Base-by-base conservation (phyloP, 2,797 vertebrate genomes). In the Melanotaenia nigrans region DNA sequence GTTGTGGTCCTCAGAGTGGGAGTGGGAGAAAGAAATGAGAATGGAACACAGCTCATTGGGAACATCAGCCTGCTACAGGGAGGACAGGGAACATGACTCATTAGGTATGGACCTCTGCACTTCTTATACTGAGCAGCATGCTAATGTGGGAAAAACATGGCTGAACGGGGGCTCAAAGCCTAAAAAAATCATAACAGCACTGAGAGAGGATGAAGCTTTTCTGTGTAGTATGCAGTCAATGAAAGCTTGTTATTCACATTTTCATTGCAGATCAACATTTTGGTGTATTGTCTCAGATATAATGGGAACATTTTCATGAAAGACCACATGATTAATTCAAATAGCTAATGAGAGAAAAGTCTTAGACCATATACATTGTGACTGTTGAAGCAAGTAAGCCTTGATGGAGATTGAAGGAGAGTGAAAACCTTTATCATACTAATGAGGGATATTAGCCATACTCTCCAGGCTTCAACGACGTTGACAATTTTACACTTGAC, bases 401-500 rank as follows among this genome's bases (percentile, higher is more conserved):
- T 61, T 85, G 85, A 85, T 88, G 76, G 79, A 82, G 78, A 87
- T 75, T 86, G 75, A 78, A 77, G 84, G 81, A 88, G 83, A 85
- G 80, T 75, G 80, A 88, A 87, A 92, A 85, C 82, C 89, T 92
- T 91, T 89, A 82, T 92, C 81, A 87, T 78, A 79, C 86, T 91
- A 93, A 92, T 87, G 85, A 92, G 90, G 84, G 77, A 86, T 91
- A 92, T 93, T 92, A 90, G 77, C 89, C 81, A 86, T 84, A 83
- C 84, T 90, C 89, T 80, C 75, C 71, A 80, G 78, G 84, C 87
- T 84, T 85, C 88, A 88, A 87, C 65, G 69, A 77, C 81, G 73
- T 80, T 90, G 91, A 89, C 91, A 92, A 91, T 93, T 94, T 93
- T 93, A 92, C 86, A 90, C 92, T 93, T 92, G 90, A 92, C 93